Percentiles rank a stretch among this genome's conserved stretches.
Evolutionary conservation across 2,888 invertebrate genomes (phyloP).

Genomic region (Octonoba sinensis): DNA sequence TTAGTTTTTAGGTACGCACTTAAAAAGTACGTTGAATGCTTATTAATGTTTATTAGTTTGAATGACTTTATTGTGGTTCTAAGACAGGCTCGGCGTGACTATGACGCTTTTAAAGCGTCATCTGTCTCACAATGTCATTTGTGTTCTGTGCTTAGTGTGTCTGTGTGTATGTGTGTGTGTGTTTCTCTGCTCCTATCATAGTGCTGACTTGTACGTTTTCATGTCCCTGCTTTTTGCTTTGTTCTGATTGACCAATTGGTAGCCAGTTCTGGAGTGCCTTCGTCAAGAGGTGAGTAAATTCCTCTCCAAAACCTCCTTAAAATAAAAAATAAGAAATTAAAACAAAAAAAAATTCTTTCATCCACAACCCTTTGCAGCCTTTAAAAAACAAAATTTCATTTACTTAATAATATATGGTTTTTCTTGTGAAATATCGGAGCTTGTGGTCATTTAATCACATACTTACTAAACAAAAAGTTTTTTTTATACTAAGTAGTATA

Average conservation of each 20-base stretch:
- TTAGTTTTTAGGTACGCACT: background rate
- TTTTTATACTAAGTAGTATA: too few species aligned
- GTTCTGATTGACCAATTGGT: slow-evolving; percentile 59
- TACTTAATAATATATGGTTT: slow-evolving; percentile 3
- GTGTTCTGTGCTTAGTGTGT: slow-evolving; percentile 21
- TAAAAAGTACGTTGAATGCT: background rate
- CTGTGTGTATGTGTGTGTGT: slow-evolving; percentile 55
- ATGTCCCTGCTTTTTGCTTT: slow-evolving; percentile 62
- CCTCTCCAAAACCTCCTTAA: slow-evolving; percentile 55
- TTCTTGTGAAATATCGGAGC: background rate
- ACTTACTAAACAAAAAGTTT: background rate
- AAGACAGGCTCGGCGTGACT: too few species aligned
- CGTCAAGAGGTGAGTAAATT: slow-evolving; percentile 91
- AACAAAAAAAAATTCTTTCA: slow-evolving; percentile 9
- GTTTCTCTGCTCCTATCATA: slow-evolving; percentile 63
- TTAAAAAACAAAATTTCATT: slow-evolving; percentile 18
- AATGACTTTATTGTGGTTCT: too few species aligned
- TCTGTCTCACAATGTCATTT: slow-evolving; percentile 8
- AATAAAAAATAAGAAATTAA: slow-evolving; percentile 3
- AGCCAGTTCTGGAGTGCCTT: slow-evolving; percentile 99
- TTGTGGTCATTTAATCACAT: slow-evolving; percentile 34
- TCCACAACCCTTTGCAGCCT: slow-evolving; percentile 41
- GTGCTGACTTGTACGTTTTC: slow-evolving; percentile 63
- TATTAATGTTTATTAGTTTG: background rate
- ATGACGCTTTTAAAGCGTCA: too few species aligned